Base-by-base conservation (phyloP, 2,888 invertebrate species). In the Spodoptera exigua region DNA sequence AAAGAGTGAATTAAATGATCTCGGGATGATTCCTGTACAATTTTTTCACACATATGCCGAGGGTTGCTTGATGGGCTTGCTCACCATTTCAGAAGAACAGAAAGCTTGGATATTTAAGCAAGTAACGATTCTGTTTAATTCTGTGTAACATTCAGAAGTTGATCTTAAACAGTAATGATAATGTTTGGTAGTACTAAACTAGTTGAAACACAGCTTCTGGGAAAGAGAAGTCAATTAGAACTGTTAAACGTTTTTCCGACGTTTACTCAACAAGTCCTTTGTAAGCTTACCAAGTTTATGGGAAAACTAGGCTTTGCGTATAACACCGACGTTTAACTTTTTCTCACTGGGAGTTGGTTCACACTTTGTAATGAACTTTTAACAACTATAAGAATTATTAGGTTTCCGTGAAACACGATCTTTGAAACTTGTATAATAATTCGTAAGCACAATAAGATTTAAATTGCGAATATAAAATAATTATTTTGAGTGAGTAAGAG, bases 151-250 rank as follows among this genome's bases (percentile, higher is more conserved):
- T n/a, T n/a, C n/a, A n/a, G n/a, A n/a, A 27, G 27, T 5, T 9
- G 7, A 27, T 5, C 3, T 44, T 7, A 41, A 10, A 1, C 13
- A 3, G 9, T 41, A n/a, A 21, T 13, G 4, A 1, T 4, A n/a
- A 35, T 17, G 17, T 17, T 34, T 39, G 18, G 18, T n/a, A 35
- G 16, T 46, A 56, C 14, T 47, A 3, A 46, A 35, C 35, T n/a
- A 46, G 17, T 46, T 17, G 7, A 21, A 40, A 13, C n/a, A 21
- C 14, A 43, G 21, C 63, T 46, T 46, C 16, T 13, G 21, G 5
- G 17, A 61, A 44, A n/a, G 11, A 14, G 40, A 69, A 69, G n/a
- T 45, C 54, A 61, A 62, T 69, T 48, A 69, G 12, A 44, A 21
- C 18, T 60, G 5, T 16, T 32, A 48, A 61, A 36, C 13, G 32